Percentiles rank a stretch among this genome's conserved stretches.
Conservation (phyloP, 2,888 invertebrate species). For the Quadroppia sp. region DNA sequence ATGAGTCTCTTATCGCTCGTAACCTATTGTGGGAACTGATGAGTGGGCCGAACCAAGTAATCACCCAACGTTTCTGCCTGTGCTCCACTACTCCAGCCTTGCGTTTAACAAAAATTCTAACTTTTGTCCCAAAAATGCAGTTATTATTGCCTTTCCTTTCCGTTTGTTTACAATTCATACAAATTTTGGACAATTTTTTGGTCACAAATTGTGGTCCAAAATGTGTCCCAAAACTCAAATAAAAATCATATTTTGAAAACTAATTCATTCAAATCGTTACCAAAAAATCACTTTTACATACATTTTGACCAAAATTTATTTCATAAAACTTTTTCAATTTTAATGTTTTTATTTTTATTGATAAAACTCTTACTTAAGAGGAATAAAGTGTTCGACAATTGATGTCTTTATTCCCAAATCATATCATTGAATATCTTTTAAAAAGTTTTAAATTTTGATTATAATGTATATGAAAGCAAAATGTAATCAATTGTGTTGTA, state of each 20-base stretch:
- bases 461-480: no score
- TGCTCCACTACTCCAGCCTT: not conserved
- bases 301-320: slow-evolving; percentile 4
- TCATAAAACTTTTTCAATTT: not conserved
- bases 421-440: no score
- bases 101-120: not conserved
- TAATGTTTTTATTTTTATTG: not conserved
- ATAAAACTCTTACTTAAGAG: no score
- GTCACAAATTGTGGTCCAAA: not conserved
- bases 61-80: not conserved
- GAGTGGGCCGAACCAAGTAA: slow-evolving; percentile 15
- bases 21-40: slow-evolving; percentile 14
- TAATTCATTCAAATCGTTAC: slow-evolving; percentile 10
- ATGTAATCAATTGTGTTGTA: no score
- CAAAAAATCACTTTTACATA: slow-evolving; percentile 9
- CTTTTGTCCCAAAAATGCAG: slow-evolving; percentile 29
- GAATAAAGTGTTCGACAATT: no score
- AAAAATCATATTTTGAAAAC: not conserved
- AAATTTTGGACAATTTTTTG: not conserved
- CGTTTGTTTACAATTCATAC: not conserved
- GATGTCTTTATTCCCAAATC: no score
- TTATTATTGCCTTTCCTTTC: not conserved
- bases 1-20: slow-evolving; percentile 24
- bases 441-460: no score
- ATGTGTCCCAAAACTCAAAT: slow-evolving; percentile 31